Conservation (phyloP, 2,888 invertebrate genomes). For the Dryocosmus kuriphilus region DNA sequence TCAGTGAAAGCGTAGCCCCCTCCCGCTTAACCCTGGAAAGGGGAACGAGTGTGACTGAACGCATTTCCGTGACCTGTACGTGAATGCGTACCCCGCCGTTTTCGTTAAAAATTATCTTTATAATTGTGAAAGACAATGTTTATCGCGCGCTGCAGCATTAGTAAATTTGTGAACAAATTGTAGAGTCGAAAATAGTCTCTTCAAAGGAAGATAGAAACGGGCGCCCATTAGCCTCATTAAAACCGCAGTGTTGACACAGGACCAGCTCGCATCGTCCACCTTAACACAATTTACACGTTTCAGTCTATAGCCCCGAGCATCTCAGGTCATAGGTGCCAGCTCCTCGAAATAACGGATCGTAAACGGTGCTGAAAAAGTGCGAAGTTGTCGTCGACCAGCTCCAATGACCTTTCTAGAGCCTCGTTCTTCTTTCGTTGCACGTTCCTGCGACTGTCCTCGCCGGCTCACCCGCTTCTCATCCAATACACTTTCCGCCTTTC, state of each 20-base stretch:
- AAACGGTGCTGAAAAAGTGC: slow-evolving; percentile 17
- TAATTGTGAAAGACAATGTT: too few relatives aligned
- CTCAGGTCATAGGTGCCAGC: not conserved
- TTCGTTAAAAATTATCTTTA: too few relatives aligned
- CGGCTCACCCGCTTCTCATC: slow-evolving; percentile 17
- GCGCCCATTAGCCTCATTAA: slow-evolving; percentile 1
- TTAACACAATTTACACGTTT: slow-evolving; percentile 6
- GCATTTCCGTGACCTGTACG: too few relatives aligned
- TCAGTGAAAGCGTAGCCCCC: too few relatives aligned
- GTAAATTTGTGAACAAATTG: not conserved
- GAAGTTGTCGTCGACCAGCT: not conserved
- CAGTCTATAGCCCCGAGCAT: not conserved
- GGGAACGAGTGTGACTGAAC: too few relatives aligned
- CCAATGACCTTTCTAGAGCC: slow-evolving; percentile 26
- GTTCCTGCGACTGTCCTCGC: not conserved
- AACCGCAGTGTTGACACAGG: not conserved
- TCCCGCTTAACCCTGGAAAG: too few relatives aligned
- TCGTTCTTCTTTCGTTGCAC: slow-evolving; percentile 40
- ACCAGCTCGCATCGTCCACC: not conserved
- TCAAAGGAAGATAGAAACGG: not conserved
- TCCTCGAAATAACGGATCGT: not conserved
- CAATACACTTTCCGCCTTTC: slow-evolving; percentile 36
- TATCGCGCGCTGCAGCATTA: too few relatives aligned
- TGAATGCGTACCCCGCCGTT: too few relatives aligned
- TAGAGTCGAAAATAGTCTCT: not conserved